Percentiles rank a stretch among this genome's conserved stretches.
These are phyloP conservation scores for Cephus nigrinus DNA, from an alignment of 2,888 invertebrate genomes.

Conservation along the genomic window DNA sequence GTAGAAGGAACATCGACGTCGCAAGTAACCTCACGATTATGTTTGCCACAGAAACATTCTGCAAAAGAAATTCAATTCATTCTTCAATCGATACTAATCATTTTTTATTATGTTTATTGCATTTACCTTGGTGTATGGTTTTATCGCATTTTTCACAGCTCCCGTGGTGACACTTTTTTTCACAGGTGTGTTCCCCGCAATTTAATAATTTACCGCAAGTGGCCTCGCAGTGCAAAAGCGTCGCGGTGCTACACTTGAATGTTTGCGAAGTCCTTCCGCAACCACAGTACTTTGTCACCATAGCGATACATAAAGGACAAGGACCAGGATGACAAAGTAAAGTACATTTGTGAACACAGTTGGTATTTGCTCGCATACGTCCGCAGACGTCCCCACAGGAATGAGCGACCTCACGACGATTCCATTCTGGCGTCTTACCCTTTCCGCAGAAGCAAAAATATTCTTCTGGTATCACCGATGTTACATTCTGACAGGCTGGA, in stretches of 20 bases:
- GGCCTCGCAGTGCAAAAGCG: slow-evolving; percentile 79
- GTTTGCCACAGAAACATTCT: slow-evolving; percentile 80
- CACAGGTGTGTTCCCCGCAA: slow-evolving; percentile 83
- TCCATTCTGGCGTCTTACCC: slow-evolving; percentile 78
- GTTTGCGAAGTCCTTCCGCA: slow-evolving; percentile 79
- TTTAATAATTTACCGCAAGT: slow-evolving; percentile 79
- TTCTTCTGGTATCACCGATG: slow-evolving; percentile 77
- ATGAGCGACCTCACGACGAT: slow-evolving; percentile 85
- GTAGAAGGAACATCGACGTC: slow-evolving; percentile 67
- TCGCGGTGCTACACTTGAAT: slow-evolving; percentile 79
- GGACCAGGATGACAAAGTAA: slow-evolving; percentile 94
- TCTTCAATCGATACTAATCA: not conserved
- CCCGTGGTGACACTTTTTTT: slow-evolving; percentile 81
- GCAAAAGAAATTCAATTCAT: slow-evolving; percentile 29
- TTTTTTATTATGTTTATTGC: not conserved
- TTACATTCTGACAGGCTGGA: slow-evolving; percentile 93
- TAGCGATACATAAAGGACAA: slow-evolving; percentile 89
- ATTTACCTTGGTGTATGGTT: slow-evolving; percentile 74
- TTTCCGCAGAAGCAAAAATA: slow-evolving; percentile 95
- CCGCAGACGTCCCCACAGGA: slow-evolving; percentile 91
- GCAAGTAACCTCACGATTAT: slow-evolving; percentile 73
- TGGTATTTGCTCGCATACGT: slow-evolving; percentile 66
- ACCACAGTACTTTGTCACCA: slow-evolving; percentile 79
- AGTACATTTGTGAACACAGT: slow-evolving; percentile 71
- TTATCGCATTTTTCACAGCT: slow-evolving; percentile 79